phyloP scores from a whole-genome alignment of 1,140 invertebrate species.

The Marisa cornuarietis region DNA sequence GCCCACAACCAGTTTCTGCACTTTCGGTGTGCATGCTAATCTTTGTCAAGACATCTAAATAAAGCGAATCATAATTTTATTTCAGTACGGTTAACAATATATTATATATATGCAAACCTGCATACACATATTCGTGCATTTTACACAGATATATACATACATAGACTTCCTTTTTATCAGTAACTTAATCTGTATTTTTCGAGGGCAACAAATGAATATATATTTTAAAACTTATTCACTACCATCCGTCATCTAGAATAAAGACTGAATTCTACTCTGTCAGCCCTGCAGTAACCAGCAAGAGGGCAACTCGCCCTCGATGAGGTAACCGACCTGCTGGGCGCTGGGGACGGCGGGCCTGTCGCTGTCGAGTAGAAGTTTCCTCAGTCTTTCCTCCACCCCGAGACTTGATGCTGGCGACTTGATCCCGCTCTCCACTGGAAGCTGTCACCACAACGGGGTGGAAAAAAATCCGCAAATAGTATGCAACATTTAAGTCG shows the following conservation, averaged over 20 bases:
- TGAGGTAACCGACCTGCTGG: neutral
- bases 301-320: neutral
- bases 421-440: neutral
- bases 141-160: neutral
- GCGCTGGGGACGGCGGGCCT: neutral
- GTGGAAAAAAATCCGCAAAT: no score
- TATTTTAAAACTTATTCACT: neutral
- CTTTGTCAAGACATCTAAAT: neutral
- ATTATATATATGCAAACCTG: neutral
- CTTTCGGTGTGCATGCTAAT: no score
- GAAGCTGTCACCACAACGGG: neutral
- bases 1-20: no score
- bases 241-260: neutral
- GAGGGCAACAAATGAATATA: no score
- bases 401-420: neutral
- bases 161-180: neutral
- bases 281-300: neutral
- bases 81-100: no score
- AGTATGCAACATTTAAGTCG: no score
- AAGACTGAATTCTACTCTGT: neutral
- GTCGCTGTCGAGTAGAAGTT: neutral
- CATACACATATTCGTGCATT: neutral
- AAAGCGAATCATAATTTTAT: neutral
- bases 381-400: conserved; percentile 5
- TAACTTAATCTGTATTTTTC: neutral